phyloP scores from a whole-genome alignment of 1,140 invertebrate species.

The Patella vulgata region DNA sequence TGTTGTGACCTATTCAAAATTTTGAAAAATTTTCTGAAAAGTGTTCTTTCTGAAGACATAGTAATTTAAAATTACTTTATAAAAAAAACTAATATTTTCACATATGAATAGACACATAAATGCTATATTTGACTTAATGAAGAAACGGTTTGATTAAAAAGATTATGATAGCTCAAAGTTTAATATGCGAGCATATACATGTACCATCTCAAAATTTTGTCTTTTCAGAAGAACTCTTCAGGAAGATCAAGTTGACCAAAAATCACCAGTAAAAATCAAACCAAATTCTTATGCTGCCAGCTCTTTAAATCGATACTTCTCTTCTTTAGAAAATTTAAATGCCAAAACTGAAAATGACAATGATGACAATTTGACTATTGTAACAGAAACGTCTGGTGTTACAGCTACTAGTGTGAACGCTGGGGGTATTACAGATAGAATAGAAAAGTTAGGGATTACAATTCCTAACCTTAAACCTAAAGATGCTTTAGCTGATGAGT shows the following conservation, averaged over 20 bases:
- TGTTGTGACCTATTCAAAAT: neutral
- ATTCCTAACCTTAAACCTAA: slow-evolving; percentile 17
- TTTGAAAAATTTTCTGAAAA: neutral
- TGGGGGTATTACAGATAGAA: slow-evolving; percentile 53
- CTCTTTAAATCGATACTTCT: slow-evolving; percentile 46
- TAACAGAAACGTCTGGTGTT: slow-evolving; percentile 35
- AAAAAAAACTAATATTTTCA: too few species aligned
- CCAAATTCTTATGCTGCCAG: slow-evolving; percentile 27
- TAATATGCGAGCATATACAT: too few species aligned
- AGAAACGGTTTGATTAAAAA: too few species aligned
- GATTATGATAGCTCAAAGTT: too few species aligned
- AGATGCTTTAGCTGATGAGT: neutral
- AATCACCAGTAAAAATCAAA: slow-evolving; percentile 5
- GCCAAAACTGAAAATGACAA: slow-evolving; percentile 2
- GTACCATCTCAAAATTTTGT: too few species aligned
- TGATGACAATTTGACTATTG: slow-evolving; percentile 29
- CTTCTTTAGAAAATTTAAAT: slow-evolving; percentile 43
- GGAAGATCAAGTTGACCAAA: slow-evolving; percentile 30
- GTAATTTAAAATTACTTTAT: too few species aligned
- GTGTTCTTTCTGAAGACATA: too few species aligned
- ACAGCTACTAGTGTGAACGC: slow-evolving; percentile 43
- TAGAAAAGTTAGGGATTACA: slow-evolving; percentile 51
- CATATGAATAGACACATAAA: too few species aligned
- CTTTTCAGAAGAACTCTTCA: slow-evolving; percentile 38
- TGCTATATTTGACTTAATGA: too few species aligned